phyloP scores from a whole-genome alignment of 2,888 invertebrate species.

The Ceramica pisi region DNA sequence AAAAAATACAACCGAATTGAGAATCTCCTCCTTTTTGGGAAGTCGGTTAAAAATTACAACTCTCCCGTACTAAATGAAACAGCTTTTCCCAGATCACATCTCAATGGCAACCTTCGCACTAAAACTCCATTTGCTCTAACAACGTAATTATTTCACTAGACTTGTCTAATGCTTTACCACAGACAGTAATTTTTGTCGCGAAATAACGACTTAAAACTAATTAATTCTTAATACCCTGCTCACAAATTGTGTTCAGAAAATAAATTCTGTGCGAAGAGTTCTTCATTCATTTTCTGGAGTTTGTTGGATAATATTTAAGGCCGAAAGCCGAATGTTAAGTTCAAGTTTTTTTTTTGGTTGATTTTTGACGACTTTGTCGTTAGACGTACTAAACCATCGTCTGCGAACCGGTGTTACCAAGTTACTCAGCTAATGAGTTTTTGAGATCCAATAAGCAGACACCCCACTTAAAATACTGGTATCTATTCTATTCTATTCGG shows the following conservation, averaged over 20 bases:
- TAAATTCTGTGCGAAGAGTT: conserved; percentile 36
- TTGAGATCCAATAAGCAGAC: too few relatives aligned
- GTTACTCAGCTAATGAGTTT: too few relatives aligned
- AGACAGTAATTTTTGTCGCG: conserved; percentile 40
- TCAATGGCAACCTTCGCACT: conserved; percentile 13
- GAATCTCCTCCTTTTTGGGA: too few relatives aligned
- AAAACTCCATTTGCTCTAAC: conserved; percentile 47
- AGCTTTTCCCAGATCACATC: conserved; percentile 6
- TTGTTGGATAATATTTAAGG: background rate
- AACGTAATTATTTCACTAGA: conserved; percentile 50
- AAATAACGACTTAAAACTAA: conserved; percentile 53
- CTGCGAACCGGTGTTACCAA: too few relatives aligned
- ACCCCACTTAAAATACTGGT: too few relatives aligned
- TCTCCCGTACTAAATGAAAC: background rate
- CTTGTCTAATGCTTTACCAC: conserved; percentile 36
- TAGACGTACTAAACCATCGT: too few relatives aligned
- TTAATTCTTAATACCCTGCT: conserved; percentile 52
- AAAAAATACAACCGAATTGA: too few relatives aligned
- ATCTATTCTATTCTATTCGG: too few relatives aligned
- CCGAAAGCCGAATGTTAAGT: conserved; percentile 14
- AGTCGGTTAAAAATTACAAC: background rate
- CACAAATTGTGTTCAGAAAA: conserved; percentile 35
- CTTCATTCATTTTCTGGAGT: conserved; percentile 24
- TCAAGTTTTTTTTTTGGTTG: background rate
- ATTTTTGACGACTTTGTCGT: too few relatives aligned